Evolutionary conservation across 2,888 invertebrate genomes (phyloP), one percentile per base, ranked within the genome.

Genomic region (Didymodactylos carnosus): DNA sequence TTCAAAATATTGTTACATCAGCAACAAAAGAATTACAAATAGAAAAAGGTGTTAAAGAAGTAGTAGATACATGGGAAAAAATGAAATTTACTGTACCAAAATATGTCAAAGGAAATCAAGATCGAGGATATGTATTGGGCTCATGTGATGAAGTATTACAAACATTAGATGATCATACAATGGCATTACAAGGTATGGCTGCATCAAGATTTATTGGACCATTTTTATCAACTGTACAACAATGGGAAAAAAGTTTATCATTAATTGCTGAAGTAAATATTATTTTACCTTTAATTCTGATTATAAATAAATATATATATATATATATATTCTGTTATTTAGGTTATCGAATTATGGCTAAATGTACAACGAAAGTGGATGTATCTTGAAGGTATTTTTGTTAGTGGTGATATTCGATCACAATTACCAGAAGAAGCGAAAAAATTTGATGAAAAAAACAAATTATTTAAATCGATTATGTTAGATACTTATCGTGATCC

Each of bases 21-120:
- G 93, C 94, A 40, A 88, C 91, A 76, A 92, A 92, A 80, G 94
- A 94, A 82, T 84, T 92, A 80, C 88, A 89, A n/a, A 92, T 94
- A 79, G 94, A 94, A 82, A 89, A 89, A 35, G 90, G 91, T 19
- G 89, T 94, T 0, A 88, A 88, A 79, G 90, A 91, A 71, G 88
- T 94, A 0, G 88, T 89, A 73, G 89, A 91, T 39, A 83, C 81
- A 1, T 85, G 85, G 85, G 82, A 81, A 76, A 82, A 79, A 75
- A 80, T 83, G 79, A 84, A 83, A 77, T 83, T 85, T 77, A 80
- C 78, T 73, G 80, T 84, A 16, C 80, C 81, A 73, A 81, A 82
- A 73, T 84, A 85, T 79, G 81, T 82, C 78, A 84, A 85, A 78
- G 84, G 89, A 19, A 86, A 84, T 2, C 90, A 90, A 77, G 90